A percentile compares a stretch with the other conserved stretches of the same genome.
These are phyloP conservation scores for Labrus mixtus DNA, from an alignment of 2,113 vertebrate genomes.

Conservation along the genomic window DNA sequence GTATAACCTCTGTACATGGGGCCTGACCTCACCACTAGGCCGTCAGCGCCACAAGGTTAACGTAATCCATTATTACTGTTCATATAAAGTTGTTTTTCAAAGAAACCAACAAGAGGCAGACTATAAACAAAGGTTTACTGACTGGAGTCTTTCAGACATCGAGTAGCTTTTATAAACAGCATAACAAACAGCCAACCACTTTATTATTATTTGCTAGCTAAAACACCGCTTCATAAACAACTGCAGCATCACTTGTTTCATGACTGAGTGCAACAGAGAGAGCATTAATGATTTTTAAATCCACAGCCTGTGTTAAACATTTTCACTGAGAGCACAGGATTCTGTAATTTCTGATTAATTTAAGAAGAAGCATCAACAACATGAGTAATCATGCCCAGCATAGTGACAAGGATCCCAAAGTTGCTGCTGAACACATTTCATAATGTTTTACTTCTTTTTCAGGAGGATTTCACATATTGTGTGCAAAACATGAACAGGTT, in stretches of 20 bases:
- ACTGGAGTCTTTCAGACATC: neutral
- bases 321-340: neutral
- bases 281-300: neutral
- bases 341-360: neutral
- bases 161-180: neutral
- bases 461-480: too few species aligned
- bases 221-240: neutral
- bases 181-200: neutral
- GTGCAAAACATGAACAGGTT: neutral
- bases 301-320: neutral
- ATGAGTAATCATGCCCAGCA: neutral
- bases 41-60: too few species aligned
- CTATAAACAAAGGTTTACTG: too few species aligned
- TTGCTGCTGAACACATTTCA: neutral
- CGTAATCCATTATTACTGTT: neutral
- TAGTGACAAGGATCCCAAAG: neutral
- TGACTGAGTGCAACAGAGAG: neutral
- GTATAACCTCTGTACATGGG: too few species aligned
- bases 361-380: too few species aligned
- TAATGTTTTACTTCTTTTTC: neutral
- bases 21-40: too few species aligned
- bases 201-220: too few species aligned
- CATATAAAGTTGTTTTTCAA: neutral
- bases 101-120: neutral
- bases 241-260: neutral